Evolutionary conservation across 1,140 invertebrate species (phyloP), one percentile per base, ranked within the genome.

Genomic region (Eriocheir sinensis): DNA sequence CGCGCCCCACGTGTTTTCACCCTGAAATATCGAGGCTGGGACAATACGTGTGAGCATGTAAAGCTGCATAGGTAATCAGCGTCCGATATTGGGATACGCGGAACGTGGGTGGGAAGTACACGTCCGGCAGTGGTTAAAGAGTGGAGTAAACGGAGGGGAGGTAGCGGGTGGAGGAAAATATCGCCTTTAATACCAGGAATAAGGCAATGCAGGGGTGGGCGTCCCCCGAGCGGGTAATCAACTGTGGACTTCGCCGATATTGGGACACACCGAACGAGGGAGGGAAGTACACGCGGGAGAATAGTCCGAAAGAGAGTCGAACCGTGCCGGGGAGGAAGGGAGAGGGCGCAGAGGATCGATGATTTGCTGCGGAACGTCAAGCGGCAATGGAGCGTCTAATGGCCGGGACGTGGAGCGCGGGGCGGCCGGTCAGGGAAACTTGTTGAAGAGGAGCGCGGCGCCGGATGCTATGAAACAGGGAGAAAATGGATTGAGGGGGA

Each of bases 171-270:
- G n/a, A n/a, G n/a, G n/a, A n/a, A n/a, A n/a, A n/a, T 53, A 17
- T 21, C 48, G 48, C 21, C 48, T 53, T 9, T 17, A 53, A 53
- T 72, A 72, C n/a, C 60, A 21, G 60, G n/a, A 72, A 12, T 8
- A 48, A 72, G n/a, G n/a, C 60, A 72, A 72, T 72, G n/a, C 60
- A 21, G 6, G 17, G 27, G 60, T 72, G 60, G n/a, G 60, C 60
- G 60, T n/a, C 4, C 60, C 60, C 60, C 60, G 60, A 4, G 60
- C n/a, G 27, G 17, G 60, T n/a, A 72, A 72, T 72, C 60, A 72
- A n/a, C 60, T 72, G 60, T 72, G 60, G 60, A n/a, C n/a, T 21
- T n/a, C 60, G 60, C 60, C 60, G 60, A 72, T 72, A 72, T 72
- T n/a, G 60, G 60, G n/a, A n/a, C 60, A 4, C 60, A n/a, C 60